phyloP scores from a whole-genome alignment of 2,113 vertebrate genomes.

The Petaurus breviceps region DNA sequence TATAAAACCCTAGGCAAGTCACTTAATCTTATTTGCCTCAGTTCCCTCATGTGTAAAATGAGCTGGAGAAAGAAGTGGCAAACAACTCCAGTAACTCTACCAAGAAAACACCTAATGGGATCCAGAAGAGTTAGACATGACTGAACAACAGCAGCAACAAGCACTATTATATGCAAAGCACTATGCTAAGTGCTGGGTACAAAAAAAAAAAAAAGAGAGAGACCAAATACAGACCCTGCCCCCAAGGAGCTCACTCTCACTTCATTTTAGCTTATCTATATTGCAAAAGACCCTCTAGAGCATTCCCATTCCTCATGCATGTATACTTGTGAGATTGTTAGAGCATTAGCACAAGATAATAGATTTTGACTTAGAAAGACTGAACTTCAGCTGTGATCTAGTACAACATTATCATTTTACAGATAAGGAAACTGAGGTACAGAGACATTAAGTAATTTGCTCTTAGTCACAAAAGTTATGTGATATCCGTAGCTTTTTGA shows the following conservation, averaged over 20 bases:
- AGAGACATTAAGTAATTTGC: background rate
- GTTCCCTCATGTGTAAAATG: background rate
- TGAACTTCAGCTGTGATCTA: background rate
- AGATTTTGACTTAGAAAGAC: background rate
- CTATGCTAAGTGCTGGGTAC: background rate
- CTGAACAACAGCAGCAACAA: background rate
- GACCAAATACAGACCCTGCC: background rate
- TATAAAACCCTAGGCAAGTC: background rate
- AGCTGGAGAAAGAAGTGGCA: background rate
- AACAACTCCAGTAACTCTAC: background rate
- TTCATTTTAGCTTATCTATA: background rate
- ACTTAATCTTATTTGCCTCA: background rate
- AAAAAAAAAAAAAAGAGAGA: background rate
- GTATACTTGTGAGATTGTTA: background rate
- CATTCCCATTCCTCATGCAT: background rate
- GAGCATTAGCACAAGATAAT: background rate
- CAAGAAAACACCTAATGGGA: background rate
- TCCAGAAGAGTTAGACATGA: background rate
- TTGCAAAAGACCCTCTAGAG: background rate
- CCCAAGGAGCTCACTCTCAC: background rate
- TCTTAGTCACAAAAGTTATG: background rate
- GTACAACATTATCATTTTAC: background rate
- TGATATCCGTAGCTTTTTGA: conserved; percentile 2
- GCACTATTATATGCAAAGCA: background rate
- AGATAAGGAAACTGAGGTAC: background rate